Evolutionary conservation across 2,113 vertebrate genomes (phyloP).

Genomic region (Neolamprologus sp.): DNA sequence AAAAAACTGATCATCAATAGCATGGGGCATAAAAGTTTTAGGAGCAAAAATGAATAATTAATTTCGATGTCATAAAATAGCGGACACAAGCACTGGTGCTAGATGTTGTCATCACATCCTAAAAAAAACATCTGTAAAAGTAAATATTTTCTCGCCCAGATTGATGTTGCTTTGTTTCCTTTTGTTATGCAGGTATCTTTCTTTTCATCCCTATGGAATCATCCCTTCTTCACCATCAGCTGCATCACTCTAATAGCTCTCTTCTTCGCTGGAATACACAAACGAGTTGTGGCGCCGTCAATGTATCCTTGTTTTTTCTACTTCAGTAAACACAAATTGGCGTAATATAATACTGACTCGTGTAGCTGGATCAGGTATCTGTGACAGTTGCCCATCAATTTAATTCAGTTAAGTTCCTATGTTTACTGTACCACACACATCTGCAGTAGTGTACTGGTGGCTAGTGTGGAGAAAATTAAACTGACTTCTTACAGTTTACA

Average conservation of each 20-base stretch:
- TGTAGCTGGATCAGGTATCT: neutral
- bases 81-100: neutral
- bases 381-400: neutral
- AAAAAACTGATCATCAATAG: neutral
- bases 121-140: neutral
- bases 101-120: neutral
- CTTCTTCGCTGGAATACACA: slow-evolving; percentile 98
- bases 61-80: neutral
- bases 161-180: neutral
- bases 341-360: neutral
- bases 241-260: slow-evolving; percentile 95
- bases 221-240: slow-evolving; percentile 98
- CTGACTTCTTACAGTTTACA: neutral
- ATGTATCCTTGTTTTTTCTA: slow-evolving; percentile 88
- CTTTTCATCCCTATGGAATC: slow-evolving; percentile 97
- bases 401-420: neutral
- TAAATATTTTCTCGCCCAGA: neutral
- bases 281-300: slow-evolving; percentile 95
- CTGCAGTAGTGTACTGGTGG: neutral
- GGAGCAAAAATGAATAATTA: neutral
- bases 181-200: slow-evolving; percentile 85
- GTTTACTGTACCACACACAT: neutral
- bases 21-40: neutral
- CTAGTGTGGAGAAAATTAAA: neutral
- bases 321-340: neutral